A percentile compares a stretch with the other conserved stretches of the same genome.
phyloP scores from a whole-genome alignment of 2,797 vertebrate genomes.

The Pogonophryne albipinna region DNA sequence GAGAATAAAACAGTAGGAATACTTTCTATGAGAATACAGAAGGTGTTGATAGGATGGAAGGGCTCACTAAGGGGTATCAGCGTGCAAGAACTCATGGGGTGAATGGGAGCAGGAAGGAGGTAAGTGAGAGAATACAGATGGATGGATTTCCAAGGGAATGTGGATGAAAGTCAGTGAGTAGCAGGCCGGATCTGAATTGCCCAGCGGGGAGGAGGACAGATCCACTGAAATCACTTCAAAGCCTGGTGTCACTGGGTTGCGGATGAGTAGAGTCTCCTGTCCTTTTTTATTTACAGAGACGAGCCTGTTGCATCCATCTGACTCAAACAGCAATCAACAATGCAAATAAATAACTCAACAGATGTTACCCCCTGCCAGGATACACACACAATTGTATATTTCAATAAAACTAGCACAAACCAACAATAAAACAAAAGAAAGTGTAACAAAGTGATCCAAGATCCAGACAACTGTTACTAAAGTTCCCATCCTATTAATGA shows the following conservation, averaged over 20 bases:
- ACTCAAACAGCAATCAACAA: slow-evolving; percentile 61
- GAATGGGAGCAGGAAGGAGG: slow-evolving; percentile 62
- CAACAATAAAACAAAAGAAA: slow-evolving; percentile 19
- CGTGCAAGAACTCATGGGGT: slow-evolving; percentile 53
- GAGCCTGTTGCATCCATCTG: slow-evolving; percentile 70
- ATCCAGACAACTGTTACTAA: slow-evolving; percentile 15
- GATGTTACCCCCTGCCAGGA: slow-evolving; percentile 2
- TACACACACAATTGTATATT: slow-evolving; percentile 4
- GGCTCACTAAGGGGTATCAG: slow-evolving; percentile 47
- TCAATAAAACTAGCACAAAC: slow-evolving; percentile 14
- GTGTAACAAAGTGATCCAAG: slow-evolving; percentile 1
- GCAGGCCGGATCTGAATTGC: slow-evolving; percentile 77
- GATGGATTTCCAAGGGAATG: slow-evolving; percentile 81
- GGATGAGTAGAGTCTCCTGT: slow-evolving; percentile 83
- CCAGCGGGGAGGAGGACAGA: slow-evolving; percentile 78
- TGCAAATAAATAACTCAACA: slow-evolving; percentile 66
- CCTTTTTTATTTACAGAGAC: slow-evolving; percentile 83
- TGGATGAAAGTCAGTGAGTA: slow-evolving; percentile 76
- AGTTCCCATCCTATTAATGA: slow-evolving; percentile 26
- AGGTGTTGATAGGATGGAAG: slow-evolving; percentile 66
- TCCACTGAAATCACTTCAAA: slow-evolving; percentile 86
- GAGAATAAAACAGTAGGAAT: slow-evolving; percentile 60
- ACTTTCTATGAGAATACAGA: slow-evolving; percentile 46
- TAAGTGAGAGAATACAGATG: slow-evolving; percentile 75
- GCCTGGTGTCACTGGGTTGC: slow-evolving; percentile 82